phyloP scores from a whole-genome alignment of 2,797 vertebrate genomes.

The Enteromius argenteus region DNA sequence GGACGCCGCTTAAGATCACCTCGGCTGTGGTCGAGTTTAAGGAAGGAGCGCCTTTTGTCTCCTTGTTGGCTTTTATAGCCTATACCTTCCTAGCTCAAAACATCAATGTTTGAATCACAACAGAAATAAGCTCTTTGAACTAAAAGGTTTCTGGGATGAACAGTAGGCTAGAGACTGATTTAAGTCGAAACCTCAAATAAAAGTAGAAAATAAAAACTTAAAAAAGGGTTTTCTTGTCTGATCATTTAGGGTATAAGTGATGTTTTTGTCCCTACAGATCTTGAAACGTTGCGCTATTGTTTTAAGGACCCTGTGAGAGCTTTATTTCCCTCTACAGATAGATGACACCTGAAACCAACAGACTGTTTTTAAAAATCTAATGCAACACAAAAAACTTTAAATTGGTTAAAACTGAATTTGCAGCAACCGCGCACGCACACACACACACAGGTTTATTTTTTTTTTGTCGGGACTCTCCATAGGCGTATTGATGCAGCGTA shows the following conservation, averaged over 20 bases:
- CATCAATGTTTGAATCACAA: conserved; percentile 13
- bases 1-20: conserved; percentile 56
- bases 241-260: background rate
- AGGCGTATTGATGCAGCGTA: too few species aligned
- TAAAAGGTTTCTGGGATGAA: background rate
- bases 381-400: background rate
- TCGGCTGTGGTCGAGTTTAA: conserved; percentile 59
- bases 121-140: background rate
- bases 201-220: background rate
- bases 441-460: background rate
- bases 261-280: background rate
- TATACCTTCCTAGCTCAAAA: conserved; percentile 38
- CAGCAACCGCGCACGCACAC: background rate
- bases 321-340: background rate
- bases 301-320: background rate
- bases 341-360: background rate
- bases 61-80: conserved; percentile 44
- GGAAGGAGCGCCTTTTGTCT: conserved; percentile 53
- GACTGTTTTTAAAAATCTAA: background rate
- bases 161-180: background rate
- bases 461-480: too few species aligned
- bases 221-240: background rate
- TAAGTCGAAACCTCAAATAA: background rate
- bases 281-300: background rate
- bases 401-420: background rate